Evolutionary conservation across 2,113 vertebrate species (phyloP).

Genomic region (Pseudois nayaur): DNA sequence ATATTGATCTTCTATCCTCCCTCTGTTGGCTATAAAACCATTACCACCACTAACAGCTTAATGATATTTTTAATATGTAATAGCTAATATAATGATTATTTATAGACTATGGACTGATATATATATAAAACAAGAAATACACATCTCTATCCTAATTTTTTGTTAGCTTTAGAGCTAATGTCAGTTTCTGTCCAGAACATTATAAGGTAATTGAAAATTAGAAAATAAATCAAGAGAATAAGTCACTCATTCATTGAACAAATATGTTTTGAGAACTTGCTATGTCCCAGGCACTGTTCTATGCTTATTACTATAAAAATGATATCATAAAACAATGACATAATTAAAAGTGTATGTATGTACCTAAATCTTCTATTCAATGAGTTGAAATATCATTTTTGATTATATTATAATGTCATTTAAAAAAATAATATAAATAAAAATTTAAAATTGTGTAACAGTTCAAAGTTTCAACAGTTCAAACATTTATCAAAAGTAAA

Average conservation of each 20-base stretch:
- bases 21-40: neutral
- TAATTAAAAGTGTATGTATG: neutral
- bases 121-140: slow-evolving; percentile 11
- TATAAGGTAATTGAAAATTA: slow-evolving; percentile 18
- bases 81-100: slow-evolving; percentile 42
- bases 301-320: neutral
- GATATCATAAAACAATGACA: neutral
- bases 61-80: slow-evolving; percentile 41
- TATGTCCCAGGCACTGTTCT: neutral
- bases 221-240: slow-evolving; percentile 12
- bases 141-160: neutral
- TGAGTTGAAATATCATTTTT: neutral
- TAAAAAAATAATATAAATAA: neutral
- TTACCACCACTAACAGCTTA: slow-evolving; percentile 13
- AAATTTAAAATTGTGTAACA: neutral
- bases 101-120: slow-evolving; percentile 29
- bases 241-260: slow-evolving; percentile 13
- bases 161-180: neutral
- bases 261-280: neutral
- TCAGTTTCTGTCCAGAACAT: neutral
- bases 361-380: neutral
- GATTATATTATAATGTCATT: neutral
- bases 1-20: slow-evolving; percentile 9
- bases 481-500: neutral
- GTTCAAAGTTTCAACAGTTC: neutral